Conservation (phyloP, 2,113 vertebrate genomes). For the Hucho hucho region DNA sequence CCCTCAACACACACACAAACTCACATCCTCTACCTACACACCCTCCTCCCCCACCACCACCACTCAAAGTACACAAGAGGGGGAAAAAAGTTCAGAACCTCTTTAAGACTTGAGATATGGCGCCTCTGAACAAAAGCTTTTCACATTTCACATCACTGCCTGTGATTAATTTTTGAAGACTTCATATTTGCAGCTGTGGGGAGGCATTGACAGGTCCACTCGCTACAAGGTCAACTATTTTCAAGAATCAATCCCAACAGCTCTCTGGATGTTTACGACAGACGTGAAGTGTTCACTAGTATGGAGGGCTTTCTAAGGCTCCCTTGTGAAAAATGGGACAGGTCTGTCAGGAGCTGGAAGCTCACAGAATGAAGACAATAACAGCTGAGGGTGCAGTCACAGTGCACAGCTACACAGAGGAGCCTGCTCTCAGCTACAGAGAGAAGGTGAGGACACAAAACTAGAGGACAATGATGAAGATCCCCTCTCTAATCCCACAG, state of each 20-base stretch:
- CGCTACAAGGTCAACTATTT: conserved; percentile 43
- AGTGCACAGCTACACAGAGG: background rate
- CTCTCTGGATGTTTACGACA: conserved; percentile 28
- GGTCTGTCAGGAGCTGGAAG: background rate
- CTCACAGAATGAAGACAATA: background rate
- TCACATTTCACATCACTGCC: conserved; percentile 13
- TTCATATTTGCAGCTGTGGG: conserved; percentile 33
- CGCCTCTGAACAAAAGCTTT: conserved; percentile 29
- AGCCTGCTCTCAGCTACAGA: background rate
- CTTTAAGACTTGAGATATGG: conserved; percentile 20
- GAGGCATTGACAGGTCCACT: conserved; percentile 34
- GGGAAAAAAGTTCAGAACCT: conserved; percentile 24
- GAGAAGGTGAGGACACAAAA: background rate
- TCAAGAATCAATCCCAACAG: conserved; percentile 33
- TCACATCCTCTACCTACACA: conserved; percentile 38
- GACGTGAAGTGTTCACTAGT: conserved; percentile 20
- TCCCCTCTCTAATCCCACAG: too few species aligned
- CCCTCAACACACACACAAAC: conserved; percentile 24
- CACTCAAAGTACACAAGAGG: conserved; percentile 15
- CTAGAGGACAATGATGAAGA: background rate
- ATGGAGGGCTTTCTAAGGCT: background rate
- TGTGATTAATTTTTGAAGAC: conserved; percentile 38
- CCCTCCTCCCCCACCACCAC: background rate
- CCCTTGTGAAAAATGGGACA: background rate
- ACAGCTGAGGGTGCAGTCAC: background rate